Conservation (phyloP, 92 coral and sea anemone species). For the Isaurus tuberculatus region DNA sequence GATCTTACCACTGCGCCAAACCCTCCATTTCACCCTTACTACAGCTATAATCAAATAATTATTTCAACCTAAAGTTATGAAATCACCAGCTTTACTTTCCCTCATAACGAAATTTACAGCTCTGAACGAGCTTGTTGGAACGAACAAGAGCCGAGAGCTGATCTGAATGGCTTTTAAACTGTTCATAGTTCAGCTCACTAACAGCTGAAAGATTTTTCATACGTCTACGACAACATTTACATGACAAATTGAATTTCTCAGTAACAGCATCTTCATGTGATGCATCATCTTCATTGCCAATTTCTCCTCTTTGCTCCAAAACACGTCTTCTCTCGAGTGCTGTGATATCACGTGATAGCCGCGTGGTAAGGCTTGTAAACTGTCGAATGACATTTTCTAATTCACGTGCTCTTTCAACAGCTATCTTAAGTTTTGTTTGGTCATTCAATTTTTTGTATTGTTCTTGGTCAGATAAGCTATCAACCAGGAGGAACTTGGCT, state of each 20-base stretch:
- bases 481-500: slow-evolving; percentile 61
- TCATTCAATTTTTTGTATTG: slow-evolving; percentile 61
- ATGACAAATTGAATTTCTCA: slow-evolving; percentile 75
- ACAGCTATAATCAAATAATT: too few species aligned
- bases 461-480: slow-evolving; percentile 57
- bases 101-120: slow-evolving; percentile 37
- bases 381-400: slow-evolving; percentile 73
- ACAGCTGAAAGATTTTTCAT: slow-evolving; percentile 69
- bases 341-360: slow-evolving; percentile 50
- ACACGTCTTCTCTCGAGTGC: slow-evolving; percentile 28
- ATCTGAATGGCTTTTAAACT: slow-evolving; percentile 46
- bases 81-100: slow-evolving; percentile 16
- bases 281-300: neutral
- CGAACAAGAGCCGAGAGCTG: slow-evolving; percentile 28
- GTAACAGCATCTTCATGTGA: slow-evolving; percentile 10
- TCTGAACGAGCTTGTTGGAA: slow-evolving; percentile 35
- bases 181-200: slow-evolving; percentile 65
- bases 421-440: slow-evolving; percentile 67
- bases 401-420: slow-evolving; percentile 63
- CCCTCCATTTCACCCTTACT: too few species aligned
- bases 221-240: slow-evolving; percentile 82
- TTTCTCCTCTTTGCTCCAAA: slow-evolving; percentile 18
- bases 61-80: too few species aligned
- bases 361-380: slow-evolving; percentile 68
- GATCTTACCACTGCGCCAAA: too few species aligned